Evolutionary conservation across 2,888 invertebrate species (phyloP).

Genomic region (Lepidonotus clava): DNA sequence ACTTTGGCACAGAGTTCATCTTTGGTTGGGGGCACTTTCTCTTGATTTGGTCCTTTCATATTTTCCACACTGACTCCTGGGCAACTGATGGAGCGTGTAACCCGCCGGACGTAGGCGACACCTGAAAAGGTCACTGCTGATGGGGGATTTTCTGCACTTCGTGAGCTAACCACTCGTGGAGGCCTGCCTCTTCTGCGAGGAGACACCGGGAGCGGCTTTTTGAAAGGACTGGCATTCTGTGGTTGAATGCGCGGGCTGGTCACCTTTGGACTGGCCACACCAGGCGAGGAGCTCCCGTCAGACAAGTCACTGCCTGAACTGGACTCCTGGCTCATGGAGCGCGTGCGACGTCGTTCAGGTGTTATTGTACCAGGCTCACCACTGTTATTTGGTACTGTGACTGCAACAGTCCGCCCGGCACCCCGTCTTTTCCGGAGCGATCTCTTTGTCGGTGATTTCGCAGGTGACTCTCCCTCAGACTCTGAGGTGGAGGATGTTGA

Average conservation of each 20-base stretch:
- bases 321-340: constrained; percentile 22
- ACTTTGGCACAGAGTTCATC: neutral
- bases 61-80: neutral
- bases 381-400: too few relatives aligned
- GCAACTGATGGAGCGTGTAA: neutral
- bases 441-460: neutral
- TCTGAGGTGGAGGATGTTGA: constrained; percentile 27
- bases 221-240: constrained; percentile 31
- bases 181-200: constrained; percentile 2
- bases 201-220: constrained; percentile 8
- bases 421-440: neutral
- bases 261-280: neutral
- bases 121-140: neutral
- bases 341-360: neutral
- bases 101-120: too few relatives aligned
- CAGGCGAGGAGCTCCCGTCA: neutral
- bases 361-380: neutral
- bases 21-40: neutral
- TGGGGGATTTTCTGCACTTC: neutral
- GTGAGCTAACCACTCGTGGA: neutral
- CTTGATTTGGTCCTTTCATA: neutral
- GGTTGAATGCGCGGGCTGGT: neutral
- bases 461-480: neutral
- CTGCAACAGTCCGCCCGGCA: too few relatives aligned
- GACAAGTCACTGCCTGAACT: neutral